phyloP scores from a whole-genome alignment of 2,888 invertebrate genomes.

The Bombylius discolor region DNA sequence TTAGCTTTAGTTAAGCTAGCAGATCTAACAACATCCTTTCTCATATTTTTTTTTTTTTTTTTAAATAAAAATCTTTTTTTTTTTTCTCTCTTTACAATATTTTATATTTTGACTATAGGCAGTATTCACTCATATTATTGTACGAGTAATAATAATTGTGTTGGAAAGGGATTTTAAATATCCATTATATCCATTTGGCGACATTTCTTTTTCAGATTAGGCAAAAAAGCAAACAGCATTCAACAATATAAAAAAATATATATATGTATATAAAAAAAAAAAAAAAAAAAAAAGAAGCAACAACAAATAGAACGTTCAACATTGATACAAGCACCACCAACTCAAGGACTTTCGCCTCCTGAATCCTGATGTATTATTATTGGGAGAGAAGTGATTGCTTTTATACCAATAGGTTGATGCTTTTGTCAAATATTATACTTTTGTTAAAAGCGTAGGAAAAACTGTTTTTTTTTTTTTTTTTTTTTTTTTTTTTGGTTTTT shows the following conservation, averaged over 20 bases:
- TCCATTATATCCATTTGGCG: constrained; percentile 9
- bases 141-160: constrained; percentile 1
- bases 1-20: no score
- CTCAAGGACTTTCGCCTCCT: not conserved
- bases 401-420: not conserved
- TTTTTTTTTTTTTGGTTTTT: no score
- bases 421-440: not conserved
- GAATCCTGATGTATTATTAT: no score
- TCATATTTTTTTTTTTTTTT: constrained; percentile 2
- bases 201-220: constrained; percentile 5
- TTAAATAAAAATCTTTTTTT: not conserved
- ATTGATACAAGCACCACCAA: no score
- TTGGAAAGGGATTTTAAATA: constrained; percentile 6
- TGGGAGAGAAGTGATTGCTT: not conserved
- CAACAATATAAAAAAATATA: no score
- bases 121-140: not conserved
- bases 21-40: not conserved
- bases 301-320: no score
- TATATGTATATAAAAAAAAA: no score
- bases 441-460: not conserved
- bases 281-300: no score
- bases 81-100: no score
- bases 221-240: not conserved
- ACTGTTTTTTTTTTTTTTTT: no score
- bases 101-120: no score